Evolutionary conservation across 2,888 invertebrate genomes (phyloP), one percentile per base, ranked within the genome.

Genomic region (Trichacis sp.): DNA sequence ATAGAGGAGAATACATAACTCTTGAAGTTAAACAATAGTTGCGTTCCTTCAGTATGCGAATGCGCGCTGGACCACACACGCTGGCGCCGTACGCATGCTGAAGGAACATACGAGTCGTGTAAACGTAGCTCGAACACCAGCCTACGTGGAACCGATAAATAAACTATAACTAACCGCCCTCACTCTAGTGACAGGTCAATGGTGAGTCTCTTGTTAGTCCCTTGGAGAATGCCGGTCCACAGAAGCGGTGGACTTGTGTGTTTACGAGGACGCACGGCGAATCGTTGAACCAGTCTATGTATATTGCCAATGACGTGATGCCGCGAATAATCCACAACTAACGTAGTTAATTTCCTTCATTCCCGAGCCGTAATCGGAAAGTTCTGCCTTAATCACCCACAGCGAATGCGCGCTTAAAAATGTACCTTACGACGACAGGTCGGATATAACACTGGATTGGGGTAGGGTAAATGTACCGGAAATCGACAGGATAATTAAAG

Each of bases 101-200:
- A 71, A 71, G 68, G 70, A 76, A 77, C 78, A 73, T 77, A 76
- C 77, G 76, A 77, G 74, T 71, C 77, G 73, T 75, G 75, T 77
- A 79, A 76, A 77, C 77, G 76, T 74, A 74, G 72, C 74, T 76
- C 77, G 74, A 78, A 76, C 77, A 73, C 77, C 76, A 75, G 75
- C 68, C 76, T 78, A 80, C 77, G 78, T 80, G 79, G 79, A 82
- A 82, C 79, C 82, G 80, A 82, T 82, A 82, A 82, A 82, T 81
- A 82, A 82, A 81, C 81, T 81, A 81, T 82, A 82, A 82, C 82
- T 81, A 82, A 80, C 81, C 80, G 79, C 79, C 79, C 79, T 82
- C 78, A 73, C 73, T 68, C 74, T 75, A 75, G 78, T 80, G 82
- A 82, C 82, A 82, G 82, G 81, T 82, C 80, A 82, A 82, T 82